A percentile compares a stretch with the other conserved stretches of the same genome.
These are phyloP conservation scores for Leucophenga montana DNA, from an alignment of 2,888 invertebrate species.

Conservation along the genomic window DNA sequence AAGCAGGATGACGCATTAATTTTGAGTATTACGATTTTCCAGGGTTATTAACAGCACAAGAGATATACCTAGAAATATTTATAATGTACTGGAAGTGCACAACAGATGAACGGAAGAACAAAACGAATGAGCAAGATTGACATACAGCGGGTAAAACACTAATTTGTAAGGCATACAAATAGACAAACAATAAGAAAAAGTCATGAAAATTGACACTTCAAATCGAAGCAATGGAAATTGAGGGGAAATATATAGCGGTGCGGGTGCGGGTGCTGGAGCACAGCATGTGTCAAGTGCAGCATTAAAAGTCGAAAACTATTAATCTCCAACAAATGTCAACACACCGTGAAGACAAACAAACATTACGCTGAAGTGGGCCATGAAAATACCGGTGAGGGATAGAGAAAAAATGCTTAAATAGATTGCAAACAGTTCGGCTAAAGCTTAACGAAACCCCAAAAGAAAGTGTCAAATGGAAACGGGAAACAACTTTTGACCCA, in stretches of 20 bases:
- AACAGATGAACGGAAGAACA: background rate
- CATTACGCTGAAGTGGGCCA: background rate
- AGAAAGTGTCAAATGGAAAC: slow-evolving; percentile 8
- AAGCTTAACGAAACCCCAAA: background rate
- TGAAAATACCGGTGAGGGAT: background rate
- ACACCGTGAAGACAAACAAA: background rate
- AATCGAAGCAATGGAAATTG: background rate
- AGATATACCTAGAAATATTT: background rate
- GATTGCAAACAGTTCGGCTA: too few relatives aligned
- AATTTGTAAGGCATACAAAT: background rate
- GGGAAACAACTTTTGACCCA: slow-evolving; percentile 38
- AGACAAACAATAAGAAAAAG: background rate
- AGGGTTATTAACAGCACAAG: slow-evolving; percentile 1
- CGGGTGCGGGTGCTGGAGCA: background rate
- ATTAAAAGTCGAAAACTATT: slow-evolving; percentile 1
- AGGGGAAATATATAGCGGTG: background rate
- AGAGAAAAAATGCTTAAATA: background rate
- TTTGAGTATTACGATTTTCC: slow-evolving; percentile 13
- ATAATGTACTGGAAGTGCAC: background rate
- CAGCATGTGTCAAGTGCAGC: slow-evolving; percentile 17
- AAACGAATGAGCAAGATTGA: slow-evolving; percentile 5
- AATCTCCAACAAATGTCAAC: slow-evolving; percentile 10
- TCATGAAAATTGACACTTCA: slow-evolving; percentile 15
- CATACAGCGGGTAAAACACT: background rate
- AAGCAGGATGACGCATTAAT: slow-evolving; percentile 11